Conservation (phyloP, 2,113 vertebrate species). For the Anthoscopus minutus region DNA sequence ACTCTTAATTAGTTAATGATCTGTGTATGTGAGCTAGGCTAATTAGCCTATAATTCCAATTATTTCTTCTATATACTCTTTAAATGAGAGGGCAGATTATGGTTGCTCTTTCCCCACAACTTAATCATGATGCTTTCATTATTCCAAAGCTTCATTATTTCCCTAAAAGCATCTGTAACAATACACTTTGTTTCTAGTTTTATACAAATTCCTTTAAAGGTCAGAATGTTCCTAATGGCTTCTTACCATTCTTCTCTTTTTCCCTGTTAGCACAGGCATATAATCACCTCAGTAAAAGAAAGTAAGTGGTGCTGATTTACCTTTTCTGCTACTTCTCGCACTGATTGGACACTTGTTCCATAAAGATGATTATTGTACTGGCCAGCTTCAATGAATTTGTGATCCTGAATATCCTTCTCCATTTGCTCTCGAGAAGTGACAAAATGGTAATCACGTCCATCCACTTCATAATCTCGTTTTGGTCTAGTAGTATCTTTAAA, state of each 20-base stretch:
- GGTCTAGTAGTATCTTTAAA: slow-evolving; percentile 93
- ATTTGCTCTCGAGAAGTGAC: slow-evolving; percentile 94
- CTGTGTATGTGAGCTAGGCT: not conserved
- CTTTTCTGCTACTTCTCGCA: slow-evolving; percentile 94
- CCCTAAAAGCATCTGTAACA: not conserved
- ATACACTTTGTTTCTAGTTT: not conserved
- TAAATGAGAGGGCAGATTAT: not conserved
- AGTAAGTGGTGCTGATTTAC: slow-evolving; percentile 59
- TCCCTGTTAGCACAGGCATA: not conserved
- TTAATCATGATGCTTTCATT: not conserved
- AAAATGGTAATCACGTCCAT: slow-evolving; percentile 95
- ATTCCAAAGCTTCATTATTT: not conserved
- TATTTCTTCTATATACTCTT: not conserved
- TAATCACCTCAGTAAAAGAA: not conserved
- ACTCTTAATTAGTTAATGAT: not conserved
- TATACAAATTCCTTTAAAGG: not conserved
- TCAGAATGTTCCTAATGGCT: not conserved
- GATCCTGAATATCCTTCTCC: slow-evolving; percentile 98
- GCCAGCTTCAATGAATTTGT: slow-evolving; percentile 98
- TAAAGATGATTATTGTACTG: slow-evolving; percentile 98
- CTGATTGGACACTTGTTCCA: slow-evolving; percentile 97
- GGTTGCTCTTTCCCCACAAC: not conserved
- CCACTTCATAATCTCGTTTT: slow-evolving; percentile 96
- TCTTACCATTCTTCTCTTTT: not conserved
- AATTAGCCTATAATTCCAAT: not conserved